phyloP scores from a whole-genome alignment of 2,113 vertebrate species.

The Brienomyrus brachyistius region DNA sequence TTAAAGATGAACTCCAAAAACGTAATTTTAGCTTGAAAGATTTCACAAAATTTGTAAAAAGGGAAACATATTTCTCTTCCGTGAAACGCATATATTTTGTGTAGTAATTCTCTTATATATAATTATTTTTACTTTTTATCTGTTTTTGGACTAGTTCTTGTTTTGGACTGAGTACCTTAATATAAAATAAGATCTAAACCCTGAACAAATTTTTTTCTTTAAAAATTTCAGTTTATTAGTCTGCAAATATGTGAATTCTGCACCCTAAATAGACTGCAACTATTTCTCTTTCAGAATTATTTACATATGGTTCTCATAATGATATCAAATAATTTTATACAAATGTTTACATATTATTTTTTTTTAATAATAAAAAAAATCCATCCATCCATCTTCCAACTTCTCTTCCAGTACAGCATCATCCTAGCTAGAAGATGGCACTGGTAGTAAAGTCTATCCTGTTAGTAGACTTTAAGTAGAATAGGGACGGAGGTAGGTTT shows the following conservation, averaged over 20 bases:
- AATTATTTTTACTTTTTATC: background rate
- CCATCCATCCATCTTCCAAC: background rate
- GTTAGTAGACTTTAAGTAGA: background rate
- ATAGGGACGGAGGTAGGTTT: background rate
- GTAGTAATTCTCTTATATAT: background rate
- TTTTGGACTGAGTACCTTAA: background rate
- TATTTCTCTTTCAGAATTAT: background rate
- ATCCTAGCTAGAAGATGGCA: background rate
- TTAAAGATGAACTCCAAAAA: conserved; percentile 18
- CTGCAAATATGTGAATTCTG: background rate
- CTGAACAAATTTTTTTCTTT: background rate
- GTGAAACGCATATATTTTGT: background rate
- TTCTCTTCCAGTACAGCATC: background rate
- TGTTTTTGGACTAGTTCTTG: background rate
- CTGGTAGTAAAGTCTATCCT: background rate
- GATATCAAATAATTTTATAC: background rate
- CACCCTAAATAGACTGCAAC: background rate
- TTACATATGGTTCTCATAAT: background rate
- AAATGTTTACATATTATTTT: too few relatives aligned
- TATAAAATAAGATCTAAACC: background rate
- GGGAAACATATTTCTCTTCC: background rate
- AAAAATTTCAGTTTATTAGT: background rate
- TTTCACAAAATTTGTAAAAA: conserved; percentile 11
- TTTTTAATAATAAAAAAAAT: background rate
- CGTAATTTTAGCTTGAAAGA: conserved; percentile 17